Base-by-base conservation (phyloP, 2,797 vertebrate genomes). In the Poeciliopsis gracilis region DNA sequence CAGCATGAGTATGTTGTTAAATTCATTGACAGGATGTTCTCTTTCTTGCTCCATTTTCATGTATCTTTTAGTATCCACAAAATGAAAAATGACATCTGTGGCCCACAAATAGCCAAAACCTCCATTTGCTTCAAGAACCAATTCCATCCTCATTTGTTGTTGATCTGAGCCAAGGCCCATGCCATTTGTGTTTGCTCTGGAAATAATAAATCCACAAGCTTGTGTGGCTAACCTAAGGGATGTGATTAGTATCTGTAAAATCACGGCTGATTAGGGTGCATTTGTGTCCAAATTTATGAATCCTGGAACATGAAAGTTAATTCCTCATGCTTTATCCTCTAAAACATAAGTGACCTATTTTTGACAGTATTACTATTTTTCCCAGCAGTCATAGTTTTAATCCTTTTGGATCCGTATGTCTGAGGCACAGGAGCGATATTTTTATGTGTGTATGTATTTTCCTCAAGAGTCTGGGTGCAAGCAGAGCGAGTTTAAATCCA, bases 331-430 rank as follows among this genome's bases (percentile, higher is more conserved):
- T 91, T 90, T 84, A 93, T 92, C 88, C 91, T 89, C 82, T 87
- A 71, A 92, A 91, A 92, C 82, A 91, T 88, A 91, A 90, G 87
- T 88, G 92, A 93, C 92, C 94, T 91, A 94, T 89, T 94, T 94
- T 82, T 79, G 77, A 84, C 78, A 79, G 89, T 90, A 89, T 82
- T 84, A 87, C 77, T 75, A 72, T 88, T 90, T 81, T 87, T 86
- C 81, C 81, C 78, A 81, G 47, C 79, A 81, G 79, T 87, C 36
- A 18, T 75, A 79, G 72, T 59, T 86, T 87, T 77, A 87, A 90
- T 90, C 86, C 81, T 78, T 76, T 81, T 18, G 28, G 66, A 84
- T 83, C 51, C 70, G 20, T 77, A 57, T 81, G 72, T 82, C 75
- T 82, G 80, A 76, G 63, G 72, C 8, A 46, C 74, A 59, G 55